Conservation (phyloP, 2,888 invertebrate species). For the Diploptera punctata region DNA sequence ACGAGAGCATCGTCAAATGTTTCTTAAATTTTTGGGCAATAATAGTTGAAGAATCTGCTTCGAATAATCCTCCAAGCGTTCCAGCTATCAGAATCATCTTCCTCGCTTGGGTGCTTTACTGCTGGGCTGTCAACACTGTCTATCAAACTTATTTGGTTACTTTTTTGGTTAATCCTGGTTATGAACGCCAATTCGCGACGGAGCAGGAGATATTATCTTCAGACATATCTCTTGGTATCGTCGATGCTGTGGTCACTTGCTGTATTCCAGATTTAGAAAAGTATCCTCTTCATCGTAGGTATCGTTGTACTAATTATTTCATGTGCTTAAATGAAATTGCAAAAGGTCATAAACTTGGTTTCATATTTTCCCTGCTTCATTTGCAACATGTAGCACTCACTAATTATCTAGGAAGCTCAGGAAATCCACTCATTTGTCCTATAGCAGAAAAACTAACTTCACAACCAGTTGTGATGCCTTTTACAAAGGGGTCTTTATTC, state of each 20-base stretch:
- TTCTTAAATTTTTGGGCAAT: background rate
- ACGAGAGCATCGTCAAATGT: background rate
- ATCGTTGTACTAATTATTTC: background rate
- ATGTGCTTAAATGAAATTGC: background rate
- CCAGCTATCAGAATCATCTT: background rate
- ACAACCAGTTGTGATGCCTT: background rate
- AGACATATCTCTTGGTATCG: background rate
- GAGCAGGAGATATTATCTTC: conserved; percentile 1
- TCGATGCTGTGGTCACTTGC: background rate
- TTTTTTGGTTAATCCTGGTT: background rate
- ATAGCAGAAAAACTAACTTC: background rate
- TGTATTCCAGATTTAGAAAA: background rate
- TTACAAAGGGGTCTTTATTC: background rate
- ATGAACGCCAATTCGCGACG: conserved; percentile 4
- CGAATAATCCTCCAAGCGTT: background rate
- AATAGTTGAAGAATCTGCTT: background rate
- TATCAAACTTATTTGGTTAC: conserved; percentile 12
- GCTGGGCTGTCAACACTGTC: conserved; percentile 16
- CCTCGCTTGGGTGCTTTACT: background rate
- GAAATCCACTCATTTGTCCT: background rate
- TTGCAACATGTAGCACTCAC: background rate
- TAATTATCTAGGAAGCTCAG: background rate
- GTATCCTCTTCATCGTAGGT: background rate
- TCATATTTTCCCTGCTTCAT: background rate
- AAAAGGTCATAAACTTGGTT: background rate